Percentiles rank a stretch among this genome's conserved stretches.
These are phyloP conservation scores for Ectemnius continuus DNA, from an alignment of 2,888 invertebrate genomes.

Conservation along the genomic window DNA sequence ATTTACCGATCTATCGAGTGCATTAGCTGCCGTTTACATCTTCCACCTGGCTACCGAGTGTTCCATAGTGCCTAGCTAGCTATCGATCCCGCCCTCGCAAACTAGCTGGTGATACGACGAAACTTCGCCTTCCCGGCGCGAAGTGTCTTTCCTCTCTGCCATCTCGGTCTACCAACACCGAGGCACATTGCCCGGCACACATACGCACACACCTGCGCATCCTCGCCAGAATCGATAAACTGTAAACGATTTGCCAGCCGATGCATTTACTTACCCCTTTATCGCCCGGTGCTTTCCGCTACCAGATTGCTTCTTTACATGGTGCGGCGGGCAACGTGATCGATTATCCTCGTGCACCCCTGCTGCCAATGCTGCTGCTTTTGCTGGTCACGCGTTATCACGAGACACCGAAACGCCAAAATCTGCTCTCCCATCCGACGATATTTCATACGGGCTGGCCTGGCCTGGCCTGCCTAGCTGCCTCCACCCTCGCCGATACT, in stretches of 20 bases:
- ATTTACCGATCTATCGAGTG: constrained; percentile 21
- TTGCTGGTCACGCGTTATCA: not conserved
- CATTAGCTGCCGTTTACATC: constrained; percentile 18
- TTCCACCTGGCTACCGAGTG: constrained; percentile 4
- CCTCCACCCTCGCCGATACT: too few relatives aligned
- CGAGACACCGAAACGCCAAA: too few relatives aligned
- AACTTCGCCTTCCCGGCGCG: constrained; percentile 47
- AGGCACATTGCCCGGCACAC: too few relatives aligned
- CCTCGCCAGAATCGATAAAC: constrained; percentile 59
- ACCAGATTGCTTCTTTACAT: constrained; percentile 29
- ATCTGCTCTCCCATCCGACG: too few relatives aligned
- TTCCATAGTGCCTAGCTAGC: constrained; percentile 3
- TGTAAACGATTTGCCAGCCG: constrained; percentile 54
- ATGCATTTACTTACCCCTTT: constrained; percentile 24
- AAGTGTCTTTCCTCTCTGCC: constrained; percentile 38
- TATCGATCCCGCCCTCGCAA: constrained; percentile 4
- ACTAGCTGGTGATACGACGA: constrained; percentile 50
- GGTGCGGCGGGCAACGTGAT: constrained; percentile 40
- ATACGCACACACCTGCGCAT: constrained; percentile 29
- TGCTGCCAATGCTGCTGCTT: constrained; percentile 1
- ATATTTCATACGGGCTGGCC: too few relatives aligned
- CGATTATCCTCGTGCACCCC: constrained; percentile 45
- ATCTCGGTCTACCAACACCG: too few relatives aligned
- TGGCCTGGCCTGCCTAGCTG: too few relatives aligned
- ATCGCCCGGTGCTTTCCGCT: constrained; percentile 42